Conservation (phyloP, 2,888 invertebrate species). For the Polyploca ridens region DNA sequence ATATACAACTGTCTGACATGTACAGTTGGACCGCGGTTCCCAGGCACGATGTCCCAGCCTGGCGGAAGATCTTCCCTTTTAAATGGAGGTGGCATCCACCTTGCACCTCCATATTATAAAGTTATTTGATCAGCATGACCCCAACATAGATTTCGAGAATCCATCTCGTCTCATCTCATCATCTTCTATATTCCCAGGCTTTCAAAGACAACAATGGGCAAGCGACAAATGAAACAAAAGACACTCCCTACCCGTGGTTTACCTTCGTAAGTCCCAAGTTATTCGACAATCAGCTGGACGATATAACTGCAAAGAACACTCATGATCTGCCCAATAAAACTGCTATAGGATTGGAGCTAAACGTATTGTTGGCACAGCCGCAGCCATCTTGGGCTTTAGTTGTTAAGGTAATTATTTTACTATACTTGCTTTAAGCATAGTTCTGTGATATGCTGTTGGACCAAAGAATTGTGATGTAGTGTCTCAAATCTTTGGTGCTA, state of each 20-base stretch:
- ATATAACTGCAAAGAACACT: constrained; percentile 62
- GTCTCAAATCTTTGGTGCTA: too few relatives aligned
- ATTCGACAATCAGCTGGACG: constrained; percentile 74
- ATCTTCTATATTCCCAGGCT: constrained; percentile 46
- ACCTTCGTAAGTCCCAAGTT: constrained; percentile 87
- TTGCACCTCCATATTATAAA: too few relatives aligned
- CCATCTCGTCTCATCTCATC: too few relatives aligned
- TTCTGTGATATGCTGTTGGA: too few relatives aligned
- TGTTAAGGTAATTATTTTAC: constrained; percentile 86
- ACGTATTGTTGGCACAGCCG: constrained; percentile 89
- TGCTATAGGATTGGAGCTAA: constrained; percentile 88
- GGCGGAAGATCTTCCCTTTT: too few relatives aligned
- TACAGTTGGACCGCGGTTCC: too few relatives aligned
- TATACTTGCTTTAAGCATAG: background rate
- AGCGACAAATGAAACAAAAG: constrained; percentile 43
- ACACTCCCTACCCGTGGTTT: constrained; percentile 88
- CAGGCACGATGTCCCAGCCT: too few relatives aligned
- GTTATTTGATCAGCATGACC: too few relatives aligned
- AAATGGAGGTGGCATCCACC: too few relatives aligned
- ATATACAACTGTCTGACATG: too few relatives aligned
- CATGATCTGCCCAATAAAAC: constrained; percentile 83
- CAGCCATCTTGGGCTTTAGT: constrained; percentile 91
- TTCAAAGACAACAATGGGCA: constrained; percentile 59
- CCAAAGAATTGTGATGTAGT: too few relatives aligned
- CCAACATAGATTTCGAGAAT: too few relatives aligned